Conservation (phyloP, 2,888 invertebrate species). For the Diarsia rubi region DNA sequence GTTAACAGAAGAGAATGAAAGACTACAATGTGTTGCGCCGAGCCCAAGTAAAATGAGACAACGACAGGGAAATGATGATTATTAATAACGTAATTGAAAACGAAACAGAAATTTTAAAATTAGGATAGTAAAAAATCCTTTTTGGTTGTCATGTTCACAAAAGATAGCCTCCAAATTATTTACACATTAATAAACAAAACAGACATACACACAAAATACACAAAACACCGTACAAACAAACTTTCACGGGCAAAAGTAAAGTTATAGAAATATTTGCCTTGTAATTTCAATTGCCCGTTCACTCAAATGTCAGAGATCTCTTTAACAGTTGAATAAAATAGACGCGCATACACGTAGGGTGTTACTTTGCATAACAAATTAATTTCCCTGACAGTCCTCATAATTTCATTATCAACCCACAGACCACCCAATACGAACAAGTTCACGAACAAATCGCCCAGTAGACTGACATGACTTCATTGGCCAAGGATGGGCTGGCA, state of each 20-base stretch:
- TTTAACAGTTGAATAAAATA: not conserved
- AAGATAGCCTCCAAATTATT: not conserved
- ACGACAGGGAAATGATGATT: too few species aligned
- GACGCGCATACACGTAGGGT: not conserved
- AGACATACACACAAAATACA: too few species aligned
- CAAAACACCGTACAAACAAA: too few species aligned
- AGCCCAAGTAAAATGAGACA: too few species aligned
- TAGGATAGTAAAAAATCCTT: too few species aligned
- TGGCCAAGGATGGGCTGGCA: constrained; percentile 40
- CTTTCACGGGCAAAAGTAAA: not conserved
- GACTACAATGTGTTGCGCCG: too few species aligned
- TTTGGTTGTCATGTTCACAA: not conserved
- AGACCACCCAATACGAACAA: constrained; percentile 17
- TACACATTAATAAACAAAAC: not conserved
- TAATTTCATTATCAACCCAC: constrained; percentile 15
- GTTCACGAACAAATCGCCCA: constrained; percentile 35
- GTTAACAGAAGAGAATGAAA: not conserved
- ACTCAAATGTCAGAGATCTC: not conserved
- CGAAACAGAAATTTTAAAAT: not conserved
- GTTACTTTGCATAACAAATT: not conserved
- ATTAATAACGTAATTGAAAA: not conserved
- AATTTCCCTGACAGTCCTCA: not conserved
- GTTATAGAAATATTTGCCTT: not conserved
- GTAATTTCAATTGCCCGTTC: not conserved
- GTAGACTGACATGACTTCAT: constrained; percentile 20